Base-by-base conservation (phyloP, 1,140 invertebrate genomes). In the Camponotus vicinus region DNA sequence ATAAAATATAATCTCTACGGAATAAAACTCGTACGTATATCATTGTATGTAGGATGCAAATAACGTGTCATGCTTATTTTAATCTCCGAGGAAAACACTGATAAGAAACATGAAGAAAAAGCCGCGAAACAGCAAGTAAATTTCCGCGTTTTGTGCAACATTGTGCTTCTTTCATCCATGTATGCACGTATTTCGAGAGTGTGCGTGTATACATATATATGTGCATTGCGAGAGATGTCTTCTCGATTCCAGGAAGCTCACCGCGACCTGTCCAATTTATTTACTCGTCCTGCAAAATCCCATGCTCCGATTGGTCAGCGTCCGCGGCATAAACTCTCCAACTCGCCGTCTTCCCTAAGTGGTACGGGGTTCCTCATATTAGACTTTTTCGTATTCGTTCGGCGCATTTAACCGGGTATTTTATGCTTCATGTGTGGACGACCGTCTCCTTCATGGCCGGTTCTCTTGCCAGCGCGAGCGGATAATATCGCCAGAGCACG, bases 401-500 rank as follows among this genome's bases (percentile, higher is more conserved):
- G 82, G 85, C 88, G 76, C 90, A 88, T 91, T 91, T 91, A 91
- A 91, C 85, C 90, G 90, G 85, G 37, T 86, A 91, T 90, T 91
- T 91, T 91, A 91, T 91, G 90, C 90, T 75, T 83, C 71, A 57
- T 84, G 84, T 63, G 82, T 67, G 49, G 76, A 84, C 77, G 63
- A 90, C 66, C 45, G 32, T 79, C 63, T 77, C 64, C 59, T 61
- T 77, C 79, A 27, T 27, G 75, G 87, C 61, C 71, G 37, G 21
- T 55, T 86, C 83, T 86, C 78, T 89, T 76, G 45, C 82, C 79
- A 86, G 70, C 87, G 76, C 70, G 75, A 88, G 76, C 83, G 90
- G 92, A 93, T 93, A 93, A 93, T 93, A 93, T 92, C 91, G 90
- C 86, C 87, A 73, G 59, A 61, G 52, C 85, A 86, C 91, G 89